Evolutionary conservation across 2,113 vertebrate species (phyloP).

Genomic region (western clawed frog (Xenopus tropicalis)): DNA sequence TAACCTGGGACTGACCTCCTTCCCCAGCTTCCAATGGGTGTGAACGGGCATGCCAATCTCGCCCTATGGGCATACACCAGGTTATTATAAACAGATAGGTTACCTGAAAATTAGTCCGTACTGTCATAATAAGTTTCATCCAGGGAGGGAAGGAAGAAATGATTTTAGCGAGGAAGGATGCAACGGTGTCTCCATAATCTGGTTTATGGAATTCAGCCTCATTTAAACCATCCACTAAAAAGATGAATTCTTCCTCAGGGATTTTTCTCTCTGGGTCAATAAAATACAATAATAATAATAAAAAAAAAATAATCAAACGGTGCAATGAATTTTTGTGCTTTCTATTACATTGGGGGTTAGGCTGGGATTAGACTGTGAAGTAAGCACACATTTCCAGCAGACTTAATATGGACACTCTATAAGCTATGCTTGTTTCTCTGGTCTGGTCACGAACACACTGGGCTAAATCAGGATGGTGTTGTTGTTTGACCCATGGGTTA

Average conservation of each 20-base stretch:
- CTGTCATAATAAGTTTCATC: conserved; percentile 92
- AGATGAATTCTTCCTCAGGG: conserved; percentile 89
- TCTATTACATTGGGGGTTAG: too few species aligned
- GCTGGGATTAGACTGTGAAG: too few species aligned
- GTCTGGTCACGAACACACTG: too few species aligned
- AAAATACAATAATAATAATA: conserved; percentile 45
- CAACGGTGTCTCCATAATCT: conserved; percentile 95
- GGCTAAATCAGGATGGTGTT: too few species aligned
- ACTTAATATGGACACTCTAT: too few species aligned
- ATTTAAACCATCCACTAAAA: conserved; percentile 93
- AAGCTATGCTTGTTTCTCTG: too few species aligned
- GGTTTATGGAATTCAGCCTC: conserved; percentile 98
- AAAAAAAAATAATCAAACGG: conserved; percentile 34
- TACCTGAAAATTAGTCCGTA: conserved; percentile 90
- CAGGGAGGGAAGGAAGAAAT: conserved; percentile 87
- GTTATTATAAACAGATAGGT: conserved; percentile 35
- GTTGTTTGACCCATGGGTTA: too few species aligned
- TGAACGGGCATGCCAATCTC: neutral
- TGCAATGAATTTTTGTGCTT: neutral
- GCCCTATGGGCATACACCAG: neutral
- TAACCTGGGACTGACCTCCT: conserved; percentile 13
- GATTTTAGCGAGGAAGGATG: conserved; percentile 88
- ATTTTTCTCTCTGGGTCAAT: conserved; percentile 82
- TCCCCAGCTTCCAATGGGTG: neutral
- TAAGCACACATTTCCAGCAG: too few species aligned